Evolutionary conservation across 53 echinoderm and acorn worm genomes (phyloP).

Genomic region (Stichopus horrens): DNA sequence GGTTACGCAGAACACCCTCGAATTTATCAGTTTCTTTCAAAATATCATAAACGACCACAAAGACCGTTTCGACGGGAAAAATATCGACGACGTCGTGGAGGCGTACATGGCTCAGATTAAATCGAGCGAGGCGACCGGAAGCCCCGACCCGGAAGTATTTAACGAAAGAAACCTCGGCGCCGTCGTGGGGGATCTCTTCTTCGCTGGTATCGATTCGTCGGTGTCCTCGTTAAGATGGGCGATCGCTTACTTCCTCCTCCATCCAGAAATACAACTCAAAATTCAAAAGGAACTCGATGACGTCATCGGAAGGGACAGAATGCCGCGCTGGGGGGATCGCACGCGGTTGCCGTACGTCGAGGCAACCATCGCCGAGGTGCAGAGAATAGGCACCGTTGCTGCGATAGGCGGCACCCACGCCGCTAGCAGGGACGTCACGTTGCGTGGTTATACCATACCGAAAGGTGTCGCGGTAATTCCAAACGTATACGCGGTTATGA

Average conservation of each 20-base stretch:
- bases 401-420: conserved; percentile 43
- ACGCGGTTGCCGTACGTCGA: conserved; percentile 23
- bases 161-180: conserved; percentile 33
- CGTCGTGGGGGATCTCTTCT: conserved; percentile 31
- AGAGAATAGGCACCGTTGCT: conserved; percentile 26
- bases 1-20: background rate
- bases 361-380: conserved; percentile 31
- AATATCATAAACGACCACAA: conserved; percentile 30
- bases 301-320: conserved; percentile 28
- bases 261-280: conserved; percentile 27
- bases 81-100: conserved; percentile 36
- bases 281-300: conserved; percentile 36
- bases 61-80: background rate
- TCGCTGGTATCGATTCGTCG: conserved; percentile 48
- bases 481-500: conserved; percentile 41
- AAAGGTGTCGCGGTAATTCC: conserved; percentile 32
- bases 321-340: conserved; percentile 33
- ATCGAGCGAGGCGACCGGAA: conserved; percentile 13
- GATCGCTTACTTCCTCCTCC: conserved; percentile 4
- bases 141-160: conserved; percentile 45
- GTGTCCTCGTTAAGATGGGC: conserved; percentile 29
- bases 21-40: conserved; percentile 19
- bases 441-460: conserved; percentile 37
- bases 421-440: conserved; percentile 11
- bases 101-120: conserved; percentile 14